Evolutionary conservation across 2,888 invertebrate species (phyloP).

Genomic region (Rhingia rostrata): DNA sequence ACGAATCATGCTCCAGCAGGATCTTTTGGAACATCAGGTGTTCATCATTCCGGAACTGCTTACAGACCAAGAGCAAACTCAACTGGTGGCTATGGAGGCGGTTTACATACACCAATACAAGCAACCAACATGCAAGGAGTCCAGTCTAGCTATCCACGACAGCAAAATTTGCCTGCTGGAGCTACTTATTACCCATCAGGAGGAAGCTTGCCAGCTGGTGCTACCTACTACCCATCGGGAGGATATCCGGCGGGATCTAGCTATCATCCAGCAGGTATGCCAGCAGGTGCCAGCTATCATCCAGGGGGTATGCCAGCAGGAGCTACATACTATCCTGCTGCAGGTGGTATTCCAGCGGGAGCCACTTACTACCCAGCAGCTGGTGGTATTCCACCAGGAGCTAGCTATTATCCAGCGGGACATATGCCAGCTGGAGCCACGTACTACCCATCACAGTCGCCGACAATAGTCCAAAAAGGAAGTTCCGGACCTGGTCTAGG

Average conservation of each 20-base stretch:
- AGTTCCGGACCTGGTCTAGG: constrained; percentile 82
- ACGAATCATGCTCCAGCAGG: constrained; percentile 33
- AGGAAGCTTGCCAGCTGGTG: constrained; percentile 74
- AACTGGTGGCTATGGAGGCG: constrained; percentile 50
- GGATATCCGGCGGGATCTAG: constrained; percentile 78
- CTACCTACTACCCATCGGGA: constrained; percentile 76
- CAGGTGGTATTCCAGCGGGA: constrained; percentile 74
- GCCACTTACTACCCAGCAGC: constrained; percentile 76
- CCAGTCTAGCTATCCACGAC: constrained; percentile 79
- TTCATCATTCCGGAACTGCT: constrained; percentile 46
- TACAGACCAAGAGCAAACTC: constrained; percentile 62
- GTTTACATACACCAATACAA: constrained; percentile 78
- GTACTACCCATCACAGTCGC: constrained; percentile 78
- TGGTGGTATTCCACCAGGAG: constrained; percentile 73
- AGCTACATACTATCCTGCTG: constrained; percentile 77
- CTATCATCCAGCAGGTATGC: constrained; percentile 75
- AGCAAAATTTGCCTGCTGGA: constrained; percentile 60
- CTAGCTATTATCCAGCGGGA: constrained; percentile 75
- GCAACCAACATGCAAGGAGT: constrained; percentile 78
- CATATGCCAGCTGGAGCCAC: constrained; percentile 78
- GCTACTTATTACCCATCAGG: constrained; percentile 73
- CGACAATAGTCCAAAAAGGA: constrained; percentile 77
- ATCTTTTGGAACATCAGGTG: constrained; percentile 14
- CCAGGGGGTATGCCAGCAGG: constrained; percentile 76
- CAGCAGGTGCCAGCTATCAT: constrained; percentile 75